phyloP scores from a whole-genome alignment of 37 sponge, comb jelly and placozoan genomes.

The Haliclona indistincta region DNA sequence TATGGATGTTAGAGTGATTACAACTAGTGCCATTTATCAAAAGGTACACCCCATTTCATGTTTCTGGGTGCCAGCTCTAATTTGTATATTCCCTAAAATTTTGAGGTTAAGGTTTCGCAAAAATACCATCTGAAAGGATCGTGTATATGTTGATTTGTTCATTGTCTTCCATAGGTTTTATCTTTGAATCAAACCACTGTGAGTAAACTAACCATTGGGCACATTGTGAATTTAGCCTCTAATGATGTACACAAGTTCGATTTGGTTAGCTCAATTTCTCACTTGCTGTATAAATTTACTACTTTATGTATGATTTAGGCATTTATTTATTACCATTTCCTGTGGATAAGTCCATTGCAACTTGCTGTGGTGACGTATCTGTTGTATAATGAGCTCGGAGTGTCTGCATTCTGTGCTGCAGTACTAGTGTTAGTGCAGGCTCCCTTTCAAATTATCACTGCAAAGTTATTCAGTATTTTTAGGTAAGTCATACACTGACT shows the following conservation, averaged over 20 bases:
- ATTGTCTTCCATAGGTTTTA: too few species aligned
- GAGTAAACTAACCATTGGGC: slow-evolving; percentile 63
- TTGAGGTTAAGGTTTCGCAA: too few species aligned
- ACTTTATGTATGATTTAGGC: slow-evolving; percentile 37
- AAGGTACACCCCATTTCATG: too few species aligned
- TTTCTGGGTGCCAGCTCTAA: neutral
- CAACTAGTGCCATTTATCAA: slow-evolving; percentile 65
- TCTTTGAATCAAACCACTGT: slow-evolving; percentile 55
- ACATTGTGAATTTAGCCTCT: slow-evolving; percentile 78
- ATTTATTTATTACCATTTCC: slow-evolving; percentile 45
- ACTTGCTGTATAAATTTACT: too few species aligned
- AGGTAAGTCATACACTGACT: too few species aligned
- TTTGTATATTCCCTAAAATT: neutral
- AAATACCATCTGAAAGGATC: too few species aligned
- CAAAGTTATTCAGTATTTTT: slow-evolving; percentile 26
- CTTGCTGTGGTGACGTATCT: slow-evolving; percentile 40
- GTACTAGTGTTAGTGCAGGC: slow-evolving; percentile 34
- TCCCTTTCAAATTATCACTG: slow-evolving; percentile 40
- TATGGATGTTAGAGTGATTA: slow-evolving; percentile 46
- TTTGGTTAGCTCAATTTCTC: too few species aligned
- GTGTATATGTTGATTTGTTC: too few species aligned
- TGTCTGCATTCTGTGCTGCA: slow-evolving; percentile 24
- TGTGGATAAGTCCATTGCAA: slow-evolving; percentile 54
- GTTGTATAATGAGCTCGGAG: slow-evolving; percentile 59
- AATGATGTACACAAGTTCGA: slow-evolving; percentile 88